Evolutionary conservation across 2,113 vertebrate genomes (phyloP).

Genomic region (Heloderma charlesbogerti): DNA sequence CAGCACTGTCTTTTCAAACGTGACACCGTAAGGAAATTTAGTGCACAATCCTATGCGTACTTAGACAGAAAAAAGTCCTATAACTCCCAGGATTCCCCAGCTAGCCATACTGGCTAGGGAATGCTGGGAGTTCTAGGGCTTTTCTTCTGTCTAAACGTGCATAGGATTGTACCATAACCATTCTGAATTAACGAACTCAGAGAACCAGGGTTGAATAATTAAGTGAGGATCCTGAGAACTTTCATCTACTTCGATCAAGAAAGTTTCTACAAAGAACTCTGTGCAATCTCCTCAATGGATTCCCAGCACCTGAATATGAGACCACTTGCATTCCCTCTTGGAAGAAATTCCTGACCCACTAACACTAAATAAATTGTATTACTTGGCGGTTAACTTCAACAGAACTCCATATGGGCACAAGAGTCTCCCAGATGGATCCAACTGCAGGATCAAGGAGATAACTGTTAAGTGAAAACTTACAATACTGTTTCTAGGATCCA

Average conservation of each 20-base stretch:
- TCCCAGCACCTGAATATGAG: neutral
- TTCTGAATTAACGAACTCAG: neutral
- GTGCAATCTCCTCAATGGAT: neutral
- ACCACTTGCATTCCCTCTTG: neutral
- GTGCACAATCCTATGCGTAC: too few species aligned
- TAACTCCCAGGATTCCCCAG: too few species aligned
- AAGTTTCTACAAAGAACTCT: neutral
- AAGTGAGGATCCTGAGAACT: neutral
- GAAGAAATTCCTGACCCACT: slow-evolving; percentile 10
- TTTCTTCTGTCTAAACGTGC: too few species aligned
- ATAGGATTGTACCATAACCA: too few species aligned
- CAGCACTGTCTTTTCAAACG: neutral
- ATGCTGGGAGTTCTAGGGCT: too few species aligned
- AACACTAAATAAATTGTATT: slow-evolving; percentile 19
- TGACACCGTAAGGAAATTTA: neutral
- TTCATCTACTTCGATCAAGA: neutral
- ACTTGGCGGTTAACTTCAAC: slow-evolving; percentile 5
- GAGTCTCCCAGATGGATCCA: slow-evolving; percentile 1
- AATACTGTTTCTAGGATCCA: neutral
- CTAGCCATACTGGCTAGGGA: too few species aligned
- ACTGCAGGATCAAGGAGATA: slow-evolving; percentile 15
- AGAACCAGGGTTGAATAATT: neutral
- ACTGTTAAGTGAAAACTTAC: slow-evolving; percentile 6
- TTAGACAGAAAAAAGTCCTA: too few species aligned
- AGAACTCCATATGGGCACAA: neutral